Conservation (phyloP, 2,113 vertebrate genomes). For the Dromiciops gliroides region DNA sequence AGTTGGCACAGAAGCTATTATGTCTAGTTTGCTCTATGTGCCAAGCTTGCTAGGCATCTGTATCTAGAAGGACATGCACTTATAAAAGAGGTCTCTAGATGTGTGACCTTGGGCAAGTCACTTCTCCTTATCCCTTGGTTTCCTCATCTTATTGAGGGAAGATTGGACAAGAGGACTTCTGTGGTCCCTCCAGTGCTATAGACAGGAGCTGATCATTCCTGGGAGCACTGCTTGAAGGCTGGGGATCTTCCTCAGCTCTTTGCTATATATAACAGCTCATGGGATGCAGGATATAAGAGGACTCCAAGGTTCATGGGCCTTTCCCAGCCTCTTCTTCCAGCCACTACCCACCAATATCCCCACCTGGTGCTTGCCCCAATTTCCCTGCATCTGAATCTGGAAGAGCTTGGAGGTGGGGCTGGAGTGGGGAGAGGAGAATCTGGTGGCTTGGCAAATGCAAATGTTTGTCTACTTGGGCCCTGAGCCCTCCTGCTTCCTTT, state of each 20-base stretch:
- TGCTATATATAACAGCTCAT: not conserved
- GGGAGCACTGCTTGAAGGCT: not conserved
- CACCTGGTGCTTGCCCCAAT: not conserved
- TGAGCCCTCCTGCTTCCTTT: not conserved
- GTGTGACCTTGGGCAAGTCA: not conserved
- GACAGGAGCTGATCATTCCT: not conserved
- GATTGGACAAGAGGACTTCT: no score
- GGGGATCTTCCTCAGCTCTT: not conserved
- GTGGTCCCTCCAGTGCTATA: no score
- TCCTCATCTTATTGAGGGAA: not conserved
- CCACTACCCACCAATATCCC: not conserved
- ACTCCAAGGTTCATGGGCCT: not conserved
- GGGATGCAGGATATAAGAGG: not conserved
- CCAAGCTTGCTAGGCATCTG: not conserved
- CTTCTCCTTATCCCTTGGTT: not conserved
- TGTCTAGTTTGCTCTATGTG: not conserved
- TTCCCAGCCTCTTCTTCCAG: not conserved
- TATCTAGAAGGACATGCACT: not conserved
- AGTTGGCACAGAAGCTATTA: not conserved
- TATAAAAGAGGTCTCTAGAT: not conserved
- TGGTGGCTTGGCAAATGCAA: not conserved
- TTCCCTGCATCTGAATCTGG: not conserved
- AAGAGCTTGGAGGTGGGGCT: not conserved
- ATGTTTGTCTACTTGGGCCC: not conserved
- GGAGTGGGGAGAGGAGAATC: not conserved